Conservation (phyloP, 2,113 vertebrate genomes). For the Sialia sialis region DNA sequence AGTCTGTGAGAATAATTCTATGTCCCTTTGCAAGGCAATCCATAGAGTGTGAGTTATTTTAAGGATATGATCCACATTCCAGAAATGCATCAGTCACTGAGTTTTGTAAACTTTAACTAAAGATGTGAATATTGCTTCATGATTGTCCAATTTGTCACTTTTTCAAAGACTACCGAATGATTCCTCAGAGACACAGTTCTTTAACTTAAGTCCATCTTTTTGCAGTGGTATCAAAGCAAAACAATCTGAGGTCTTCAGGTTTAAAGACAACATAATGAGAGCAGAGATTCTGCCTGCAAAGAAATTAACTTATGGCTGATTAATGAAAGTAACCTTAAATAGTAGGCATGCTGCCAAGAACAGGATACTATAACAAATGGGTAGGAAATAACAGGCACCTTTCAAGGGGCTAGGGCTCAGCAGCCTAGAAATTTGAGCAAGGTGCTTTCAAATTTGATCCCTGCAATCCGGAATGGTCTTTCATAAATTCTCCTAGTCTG, state of each 20-base stretch:
- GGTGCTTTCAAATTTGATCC: conserved; percentile 66
- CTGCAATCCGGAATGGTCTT: conserved; percentile 61
- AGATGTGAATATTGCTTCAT: conserved; percentile 21
- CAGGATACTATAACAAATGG: conserved; percentile 33
- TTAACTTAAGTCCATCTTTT: conserved; percentile 57
- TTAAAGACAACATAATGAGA: conserved; percentile 70
- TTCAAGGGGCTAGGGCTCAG: conserved; percentile 38
- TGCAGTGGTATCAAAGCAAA: conserved; percentile 57
- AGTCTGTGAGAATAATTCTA: not conserved
- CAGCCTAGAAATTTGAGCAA: conserved; percentile 56
- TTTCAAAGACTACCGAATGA: conserved; percentile 62
- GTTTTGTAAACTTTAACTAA: not conserved
- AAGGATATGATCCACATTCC: not conserved
- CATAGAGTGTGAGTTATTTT: not conserved
- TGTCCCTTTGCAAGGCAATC: not conserved
- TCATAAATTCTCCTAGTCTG: conserved; percentile 26
- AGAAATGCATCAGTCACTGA: not conserved
- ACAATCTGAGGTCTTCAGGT: conserved; percentile 44
- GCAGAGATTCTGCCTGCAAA: conserved; percentile 69
- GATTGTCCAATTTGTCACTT: conserved; percentile 31
- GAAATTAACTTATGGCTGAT: conserved; percentile 75
- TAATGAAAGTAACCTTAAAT: conserved; percentile 74
- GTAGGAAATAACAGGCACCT: conserved; percentile 52
- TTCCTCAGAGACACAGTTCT: conserved; percentile 33
- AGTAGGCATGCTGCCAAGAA: conserved; percentile 60